phyloP scores from a whole-genome alignment of 2,113 vertebrate genomes.

The Mormyrus iriodes region DNA sequence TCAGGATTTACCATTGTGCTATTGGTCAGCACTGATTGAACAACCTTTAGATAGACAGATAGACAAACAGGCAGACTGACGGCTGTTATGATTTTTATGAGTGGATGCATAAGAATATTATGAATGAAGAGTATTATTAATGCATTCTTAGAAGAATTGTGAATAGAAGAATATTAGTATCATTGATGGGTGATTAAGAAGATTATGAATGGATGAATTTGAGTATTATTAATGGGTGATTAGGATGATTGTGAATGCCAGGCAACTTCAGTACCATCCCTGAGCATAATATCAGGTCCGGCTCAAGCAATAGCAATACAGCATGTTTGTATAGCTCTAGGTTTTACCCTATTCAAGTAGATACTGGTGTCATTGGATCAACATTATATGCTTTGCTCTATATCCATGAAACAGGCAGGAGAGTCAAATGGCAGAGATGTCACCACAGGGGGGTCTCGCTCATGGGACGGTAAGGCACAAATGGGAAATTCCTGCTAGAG shows the following conservation, averaged over 20 bases:
- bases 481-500: constrained; percentile 27
- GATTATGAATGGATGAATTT: neutral
- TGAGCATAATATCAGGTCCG: neutral
- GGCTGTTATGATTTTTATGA: neutral
- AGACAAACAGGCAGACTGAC: neutral
- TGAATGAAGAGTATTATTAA: neutral
- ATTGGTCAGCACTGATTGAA: neutral
- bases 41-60: neutral
- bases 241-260: neutral
- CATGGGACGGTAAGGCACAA: neutral
- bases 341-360: neutral
- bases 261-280: neutral
- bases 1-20: neutral
- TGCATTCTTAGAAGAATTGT: neutral
- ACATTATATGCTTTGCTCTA: neutral
- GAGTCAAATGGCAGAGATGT: neutral
- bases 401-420: neutral
- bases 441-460: neutral
- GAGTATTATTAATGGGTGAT: neutral
- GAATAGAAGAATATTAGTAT: neutral
- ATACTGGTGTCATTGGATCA: neutral
- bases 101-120: neutral
- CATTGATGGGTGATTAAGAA: neutral
- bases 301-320: neutral
- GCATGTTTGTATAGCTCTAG: neutral